phyloP scores from a whole-genome alignment of 2,888 invertebrate genomes.

The Pediacus dermestoides region DNA sequence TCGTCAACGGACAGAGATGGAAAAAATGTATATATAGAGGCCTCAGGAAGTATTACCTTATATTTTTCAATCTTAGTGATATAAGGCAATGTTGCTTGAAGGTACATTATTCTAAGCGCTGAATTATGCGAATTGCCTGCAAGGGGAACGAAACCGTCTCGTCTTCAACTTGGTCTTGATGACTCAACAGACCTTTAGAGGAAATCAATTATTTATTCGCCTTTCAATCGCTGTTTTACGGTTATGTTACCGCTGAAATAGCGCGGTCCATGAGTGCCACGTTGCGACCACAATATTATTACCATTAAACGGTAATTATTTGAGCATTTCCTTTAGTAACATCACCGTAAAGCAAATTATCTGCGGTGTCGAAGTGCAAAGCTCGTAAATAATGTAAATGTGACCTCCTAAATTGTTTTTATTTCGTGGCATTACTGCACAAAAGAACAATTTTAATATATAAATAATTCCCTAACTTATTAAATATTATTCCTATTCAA shows the following conservation, averaged over 20 bases:
- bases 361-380: too few relatives aligned
- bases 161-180: constrained; percentile 1
- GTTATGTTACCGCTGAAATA: background rate
- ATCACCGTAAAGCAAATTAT: too few relatives aligned
- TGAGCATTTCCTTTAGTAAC: too few relatives aligned
- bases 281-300: background rate
- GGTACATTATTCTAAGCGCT: constrained; percentile 1
- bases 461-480: too few relatives aligned
- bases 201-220: constrained; percentile 1
- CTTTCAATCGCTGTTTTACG: constrained; percentile 1
- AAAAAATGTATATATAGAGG: too few relatives aligned
- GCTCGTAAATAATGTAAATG: too few relatives aligned
- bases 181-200: constrained; percentile 1
- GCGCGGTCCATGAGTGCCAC: background rate
- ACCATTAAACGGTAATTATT: too few relatives aligned
- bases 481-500: too few relatives aligned
- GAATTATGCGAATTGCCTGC: constrained; percentile 1
- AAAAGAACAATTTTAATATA: too few relatives aligned
- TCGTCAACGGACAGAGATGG: too few relatives aligned
- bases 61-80: constrained; percentile 1
- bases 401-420: too few relatives aligned
- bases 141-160: background rate
- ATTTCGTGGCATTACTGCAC: too few relatives aligned
- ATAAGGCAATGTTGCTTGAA: background rate
- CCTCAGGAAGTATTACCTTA: background rate